Percentiles rank a stretch among this genome's conserved stretches.
phyloP scores from a whole-genome alignment of 2,113 vertebrate species.

The Aleadryas rufinucha region DNA sequence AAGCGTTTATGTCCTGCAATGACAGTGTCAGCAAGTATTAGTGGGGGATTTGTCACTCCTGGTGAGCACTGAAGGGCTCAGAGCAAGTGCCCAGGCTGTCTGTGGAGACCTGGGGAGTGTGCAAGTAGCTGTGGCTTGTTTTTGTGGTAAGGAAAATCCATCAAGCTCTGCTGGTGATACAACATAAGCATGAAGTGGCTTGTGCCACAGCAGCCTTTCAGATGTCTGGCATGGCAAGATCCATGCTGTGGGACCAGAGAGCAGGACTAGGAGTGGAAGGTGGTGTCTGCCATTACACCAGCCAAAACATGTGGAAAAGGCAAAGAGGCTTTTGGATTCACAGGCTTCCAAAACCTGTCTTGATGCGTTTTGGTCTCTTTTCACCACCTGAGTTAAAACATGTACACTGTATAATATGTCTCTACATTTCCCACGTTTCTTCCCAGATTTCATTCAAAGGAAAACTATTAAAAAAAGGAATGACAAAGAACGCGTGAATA shows the following conservation, averaged over 20 bases:
- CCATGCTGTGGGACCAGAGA: neutral
- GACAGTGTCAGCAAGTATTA: conserved; percentile 4
- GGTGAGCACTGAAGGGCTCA: neutral
- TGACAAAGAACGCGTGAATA: neutral
- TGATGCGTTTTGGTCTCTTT: neutral
- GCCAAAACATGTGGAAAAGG: neutral
- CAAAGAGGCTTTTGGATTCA: neutral
- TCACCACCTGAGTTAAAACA: neutral
- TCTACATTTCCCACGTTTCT: neutral
- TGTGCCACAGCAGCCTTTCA: neutral
- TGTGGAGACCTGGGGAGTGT: neutral
- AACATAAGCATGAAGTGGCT: fast-evolving
- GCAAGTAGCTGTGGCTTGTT: neutral
- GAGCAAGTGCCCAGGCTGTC: neutral
- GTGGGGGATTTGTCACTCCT: neutral
- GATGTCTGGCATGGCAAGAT: too few relatives aligned
- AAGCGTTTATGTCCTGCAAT: conserved; percentile 87
- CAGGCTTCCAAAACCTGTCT: neutral
- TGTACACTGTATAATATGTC: fast-evolving
- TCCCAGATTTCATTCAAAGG: neutral
- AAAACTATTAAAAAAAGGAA: neutral
- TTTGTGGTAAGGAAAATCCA: neutral
- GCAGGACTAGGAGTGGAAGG: neutral
- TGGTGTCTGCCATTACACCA: neutral
- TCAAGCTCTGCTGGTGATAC: fast-evolving